These are phyloP conservation scores for Clarias pachynema DNA, from an alignment of 2,797 vertebrate genomes.

Conservation along the genomic window DNA sequence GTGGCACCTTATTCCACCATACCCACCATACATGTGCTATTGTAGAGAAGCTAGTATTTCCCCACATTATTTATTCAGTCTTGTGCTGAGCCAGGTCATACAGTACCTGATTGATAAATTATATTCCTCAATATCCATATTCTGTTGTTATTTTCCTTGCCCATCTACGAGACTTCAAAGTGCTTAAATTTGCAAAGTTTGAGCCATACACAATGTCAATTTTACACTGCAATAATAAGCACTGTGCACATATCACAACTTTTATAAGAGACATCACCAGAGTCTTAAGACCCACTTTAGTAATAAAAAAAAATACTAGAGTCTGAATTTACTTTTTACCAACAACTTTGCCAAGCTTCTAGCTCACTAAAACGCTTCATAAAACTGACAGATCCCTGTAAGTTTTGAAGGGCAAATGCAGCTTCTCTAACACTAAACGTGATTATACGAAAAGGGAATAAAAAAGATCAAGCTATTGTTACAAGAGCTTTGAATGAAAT, in stretches of 20 bases:
- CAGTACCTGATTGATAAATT: conserved; percentile 12
- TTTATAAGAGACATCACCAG: conserved; percentile 22
- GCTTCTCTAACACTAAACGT: conserved; percentile 41
- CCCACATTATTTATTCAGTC: conserved; percentile 10
- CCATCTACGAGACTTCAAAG: background rate
- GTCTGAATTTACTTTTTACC: conserved; percentile 70
- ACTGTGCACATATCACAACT: conserved; percentile 6
- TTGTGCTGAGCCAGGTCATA: background rate
- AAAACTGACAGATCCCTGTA: conserved; percentile 70
- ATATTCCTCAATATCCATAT: background rate
- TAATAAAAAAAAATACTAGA: conserved; percentile 53
- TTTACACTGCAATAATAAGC: conserved; percentile 21
- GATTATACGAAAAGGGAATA: background rate
- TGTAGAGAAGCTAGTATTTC: conserved; percentile 7
- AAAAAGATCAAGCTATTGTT: conserved; percentile 19
- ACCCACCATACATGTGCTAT: background rate
- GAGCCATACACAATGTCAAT: background rate
- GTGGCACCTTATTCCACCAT: conserved; percentile 21
- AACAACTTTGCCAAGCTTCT: conserved; percentile 58
- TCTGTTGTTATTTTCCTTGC: background rate
- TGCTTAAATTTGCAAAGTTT: conserved; percentile 9
- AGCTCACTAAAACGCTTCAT: conserved; percentile 66
- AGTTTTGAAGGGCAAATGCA: conserved; percentile 41
- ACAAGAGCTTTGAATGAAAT: conserved; percentile 20
- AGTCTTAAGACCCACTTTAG: conserved; percentile 55